These are phyloP conservation scores for Squalus acanthias DNA, from an alignment of 2,797 vertebrate species.

Conservation along the genomic window DNA sequence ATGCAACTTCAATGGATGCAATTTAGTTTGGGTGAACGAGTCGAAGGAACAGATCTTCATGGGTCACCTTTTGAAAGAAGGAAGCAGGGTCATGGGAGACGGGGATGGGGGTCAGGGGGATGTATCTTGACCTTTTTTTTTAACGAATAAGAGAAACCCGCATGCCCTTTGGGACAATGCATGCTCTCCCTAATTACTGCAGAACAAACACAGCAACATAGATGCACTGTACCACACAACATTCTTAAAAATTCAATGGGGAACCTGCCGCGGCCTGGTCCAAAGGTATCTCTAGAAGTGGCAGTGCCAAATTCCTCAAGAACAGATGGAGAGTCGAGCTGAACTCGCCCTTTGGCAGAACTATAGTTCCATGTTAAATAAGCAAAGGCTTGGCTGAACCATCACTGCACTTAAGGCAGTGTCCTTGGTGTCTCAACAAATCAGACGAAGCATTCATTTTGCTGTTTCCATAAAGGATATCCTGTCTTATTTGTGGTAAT, in stretches of 20 bases:
- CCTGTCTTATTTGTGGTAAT: neutral
- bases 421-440: slow-evolving; percentile 9
- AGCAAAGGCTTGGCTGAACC: neutral
- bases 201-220: neutral
- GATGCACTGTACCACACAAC: neutral
- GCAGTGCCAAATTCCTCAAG: neutral
- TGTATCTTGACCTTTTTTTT: neutral
- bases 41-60: neutral
- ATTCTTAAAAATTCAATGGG: neutral
- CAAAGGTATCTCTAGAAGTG: neutral
- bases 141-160: neutral
- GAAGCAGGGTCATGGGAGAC: neutral
- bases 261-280: too few relatives aligned
- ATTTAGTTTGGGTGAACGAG: neutral
- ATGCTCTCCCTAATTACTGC: neutral
- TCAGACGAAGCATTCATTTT: neutral
- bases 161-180: neutral
- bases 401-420: neutral
- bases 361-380: neutral
- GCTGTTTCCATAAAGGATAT: neutral
- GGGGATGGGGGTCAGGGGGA: neutral
- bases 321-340: neutral
- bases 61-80: neutral
- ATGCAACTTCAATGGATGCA: neutral
- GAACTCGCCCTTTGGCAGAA: neutral